Evolutionary conservation across 2,888 invertebrate genomes (phyloP).

Genomic region (Andrena minutula): DNA sequence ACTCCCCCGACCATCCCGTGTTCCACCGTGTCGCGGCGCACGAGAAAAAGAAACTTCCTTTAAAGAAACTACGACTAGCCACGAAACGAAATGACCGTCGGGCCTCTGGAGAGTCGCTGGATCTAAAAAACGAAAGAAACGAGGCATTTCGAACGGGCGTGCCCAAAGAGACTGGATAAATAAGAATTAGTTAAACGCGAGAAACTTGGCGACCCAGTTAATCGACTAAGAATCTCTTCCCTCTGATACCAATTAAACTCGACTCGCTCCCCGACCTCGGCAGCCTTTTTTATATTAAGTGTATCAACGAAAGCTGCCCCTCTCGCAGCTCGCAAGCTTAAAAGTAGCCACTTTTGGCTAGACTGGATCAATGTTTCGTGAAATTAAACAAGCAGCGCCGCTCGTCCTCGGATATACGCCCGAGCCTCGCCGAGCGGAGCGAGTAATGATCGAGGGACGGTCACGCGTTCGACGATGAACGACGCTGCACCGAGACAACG

Average conservation of each 20-base stretch:
- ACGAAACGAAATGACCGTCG: background rate
- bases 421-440: background rate
- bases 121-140: background rate
- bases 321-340: conserved; percentile 3
- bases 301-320: background rate
- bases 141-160: background rate
- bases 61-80: conserved; percentile 6
- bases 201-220: conserved; percentile 12
- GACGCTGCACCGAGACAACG: background rate
- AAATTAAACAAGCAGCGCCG: conserved; percentile 13
- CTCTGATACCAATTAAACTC: conserved; percentile 36
- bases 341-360: background rate
- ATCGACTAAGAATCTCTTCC: conserved; percentile 19
- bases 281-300: conserved; percentile 1
- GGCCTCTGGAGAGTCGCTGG: background rate
- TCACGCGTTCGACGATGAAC: background rate
- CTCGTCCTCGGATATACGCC: background rate
- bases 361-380: conserved; percentile 10
- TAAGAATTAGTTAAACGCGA: conserved; percentile 39
- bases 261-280: background rate
- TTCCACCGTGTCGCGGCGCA: conserved; percentile 34
- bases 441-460: background rate
- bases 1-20: conserved; percentile 33
- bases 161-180: conserved; percentile 10
- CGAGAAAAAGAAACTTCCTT: conserved; percentile 22